Evolutionary conservation across 2,113 vertebrate species (phyloP).

Genomic region (Myanophis thanlyinensis): DNA sequence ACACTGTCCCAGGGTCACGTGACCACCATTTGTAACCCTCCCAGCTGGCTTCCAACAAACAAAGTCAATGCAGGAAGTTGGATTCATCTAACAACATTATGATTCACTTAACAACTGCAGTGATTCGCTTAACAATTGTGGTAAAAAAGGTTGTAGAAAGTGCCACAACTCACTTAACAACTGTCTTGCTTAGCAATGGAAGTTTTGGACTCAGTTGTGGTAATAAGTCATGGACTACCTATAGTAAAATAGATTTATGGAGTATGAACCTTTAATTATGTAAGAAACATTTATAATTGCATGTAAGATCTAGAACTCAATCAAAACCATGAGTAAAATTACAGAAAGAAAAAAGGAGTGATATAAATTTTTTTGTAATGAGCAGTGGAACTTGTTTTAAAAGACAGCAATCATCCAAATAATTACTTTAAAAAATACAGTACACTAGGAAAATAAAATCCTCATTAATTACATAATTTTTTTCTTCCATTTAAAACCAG

Average conservation of each 20-base stretch:
- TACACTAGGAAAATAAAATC: neutral
- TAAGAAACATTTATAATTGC: neutral
- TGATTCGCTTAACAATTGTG: too few species aligned
- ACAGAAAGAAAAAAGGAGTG: accelerated
- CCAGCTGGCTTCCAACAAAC: neutral
- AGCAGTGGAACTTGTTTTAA: neutral
- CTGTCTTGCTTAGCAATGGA: neutral
- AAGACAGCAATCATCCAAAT: neutral
- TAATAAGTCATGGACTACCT: neutral
- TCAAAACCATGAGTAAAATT: neutral
- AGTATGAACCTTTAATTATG: neutral
- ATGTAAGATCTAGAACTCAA: neutral
- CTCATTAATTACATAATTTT: neutral
- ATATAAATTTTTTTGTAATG: neutral
- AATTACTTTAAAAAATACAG: neutral
- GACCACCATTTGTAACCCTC: neutral
- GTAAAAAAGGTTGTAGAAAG: neutral
- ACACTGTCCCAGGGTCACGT: neutral
- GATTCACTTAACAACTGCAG: neutral
- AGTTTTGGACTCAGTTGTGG: neutral
- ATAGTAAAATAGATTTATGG: neutral
- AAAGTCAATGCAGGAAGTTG: neutral
- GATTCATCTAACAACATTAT: neutral
- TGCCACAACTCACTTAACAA: neutral
- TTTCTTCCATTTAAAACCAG: neutral